Conservation (phyloP, 2,797 vertebrate genomes). For the Pelodytes ibericus region DNA sequence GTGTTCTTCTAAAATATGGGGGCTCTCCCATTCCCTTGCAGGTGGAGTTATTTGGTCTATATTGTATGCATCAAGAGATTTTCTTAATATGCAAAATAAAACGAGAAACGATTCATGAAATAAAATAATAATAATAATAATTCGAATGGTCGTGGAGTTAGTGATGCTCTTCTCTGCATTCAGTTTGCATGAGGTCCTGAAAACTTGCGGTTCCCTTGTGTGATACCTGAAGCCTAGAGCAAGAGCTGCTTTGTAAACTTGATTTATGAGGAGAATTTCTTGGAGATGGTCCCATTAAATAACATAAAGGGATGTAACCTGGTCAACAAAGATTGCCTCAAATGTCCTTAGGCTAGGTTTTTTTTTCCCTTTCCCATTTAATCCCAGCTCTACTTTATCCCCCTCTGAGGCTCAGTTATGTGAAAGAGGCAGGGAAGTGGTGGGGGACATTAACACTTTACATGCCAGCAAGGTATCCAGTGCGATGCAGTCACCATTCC, state of each 20-base stretch:
- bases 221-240: not conserved
- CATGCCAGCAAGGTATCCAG: too few species aligned
- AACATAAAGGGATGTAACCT: conserved; percentile 20
- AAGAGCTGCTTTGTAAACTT: conserved; percentile 15
- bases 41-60: too few species aligned
- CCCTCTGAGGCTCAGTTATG: not conserved
- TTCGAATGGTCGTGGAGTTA: too few species aligned
- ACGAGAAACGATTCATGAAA: too few species aligned
- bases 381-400: conserved; percentile 13
- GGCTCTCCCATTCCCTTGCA: not conserved
- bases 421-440: not conserved
- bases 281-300: conserved; percentile 10
- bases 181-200: not conserved
- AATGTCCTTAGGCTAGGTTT: conserved; percentile 4
- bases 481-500: too few species aligned
- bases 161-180: not conserved
- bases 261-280: conserved; percentile 25
- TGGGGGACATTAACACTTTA: not conserved
- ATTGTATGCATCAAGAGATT: too few species aligned
- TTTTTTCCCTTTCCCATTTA: not conserved
- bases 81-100: too few species aligned
- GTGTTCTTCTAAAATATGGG: not conserved
- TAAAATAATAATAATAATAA: too few species aligned
- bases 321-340: conserved; percentile 2
- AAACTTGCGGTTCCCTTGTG: conserved; percentile 10